Conservation (phyloP, 2,113 vertebrate genomes). For the Genyomyrus donnyi region DNA sequence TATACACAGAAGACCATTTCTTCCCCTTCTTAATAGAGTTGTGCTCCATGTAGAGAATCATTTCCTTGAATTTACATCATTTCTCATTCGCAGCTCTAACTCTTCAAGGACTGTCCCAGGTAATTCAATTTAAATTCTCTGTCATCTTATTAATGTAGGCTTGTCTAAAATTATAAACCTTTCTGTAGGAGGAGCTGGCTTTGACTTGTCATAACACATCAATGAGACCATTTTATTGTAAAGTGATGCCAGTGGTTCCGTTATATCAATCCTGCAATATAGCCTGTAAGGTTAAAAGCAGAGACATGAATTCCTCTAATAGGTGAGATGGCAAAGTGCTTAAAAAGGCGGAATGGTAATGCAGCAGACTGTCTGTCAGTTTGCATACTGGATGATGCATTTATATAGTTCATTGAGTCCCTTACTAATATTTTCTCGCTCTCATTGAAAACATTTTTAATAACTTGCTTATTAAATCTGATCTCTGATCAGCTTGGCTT, state of each 20-base stretch:
- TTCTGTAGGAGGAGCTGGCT: not conserved
- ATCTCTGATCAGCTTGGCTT: not conserved
- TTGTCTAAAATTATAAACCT: constrained; percentile 7
- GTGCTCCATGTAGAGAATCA: not conserved
- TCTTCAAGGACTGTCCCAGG: constrained; percentile 1
- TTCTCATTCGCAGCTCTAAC: not conserved
- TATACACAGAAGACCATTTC: not conserved
- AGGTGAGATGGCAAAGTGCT: not conserved
- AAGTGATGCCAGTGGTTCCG: not conserved
- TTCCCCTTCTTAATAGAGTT: not conserved
- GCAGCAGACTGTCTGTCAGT: not conserved
- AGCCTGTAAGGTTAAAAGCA: not conserved
- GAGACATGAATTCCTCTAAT: not conserved
- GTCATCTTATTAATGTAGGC: constrained; percentile 8
- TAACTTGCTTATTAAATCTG: not conserved
- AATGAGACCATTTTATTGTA: not conserved
- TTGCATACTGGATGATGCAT: not conserved
- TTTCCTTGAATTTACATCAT: constrained; percentile 6
- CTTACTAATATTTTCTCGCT: not conserved
- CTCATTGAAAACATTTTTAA: not conserved
- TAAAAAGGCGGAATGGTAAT: not conserved
- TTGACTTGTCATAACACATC: constrained; percentile 6
- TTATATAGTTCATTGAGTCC: not conserved
- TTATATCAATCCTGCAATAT: constrained; percentile 3
- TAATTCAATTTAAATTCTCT: constrained; percentile 6